A percentile compares a stretch with the other conserved stretches of the same genome.
These are phyloP conservation scores for Rambutsinella grinnellia DNA, from an alignment of 2,888 invertebrate genomes.

Conservation along the genomic window DNA sequence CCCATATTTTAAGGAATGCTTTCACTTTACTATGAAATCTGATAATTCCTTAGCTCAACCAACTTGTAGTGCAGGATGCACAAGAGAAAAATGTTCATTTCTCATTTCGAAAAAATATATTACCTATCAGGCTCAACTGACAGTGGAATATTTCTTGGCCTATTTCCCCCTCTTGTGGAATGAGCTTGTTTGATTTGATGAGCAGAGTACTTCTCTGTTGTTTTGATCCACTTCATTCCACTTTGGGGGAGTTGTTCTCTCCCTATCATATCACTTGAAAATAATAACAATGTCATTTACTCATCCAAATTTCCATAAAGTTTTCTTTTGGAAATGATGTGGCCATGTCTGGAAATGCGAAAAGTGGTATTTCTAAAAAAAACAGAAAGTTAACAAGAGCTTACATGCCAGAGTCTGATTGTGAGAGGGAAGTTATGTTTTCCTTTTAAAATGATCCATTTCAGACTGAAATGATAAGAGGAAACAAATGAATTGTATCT, in stretches of 20 bases:
- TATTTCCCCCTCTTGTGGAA: neutral
- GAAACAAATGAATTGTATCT: neutral
- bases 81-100: slow-evolving; percentile 50
- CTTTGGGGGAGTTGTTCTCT: too few species aligned
- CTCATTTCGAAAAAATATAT: slow-evolving; percentile 50
- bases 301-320: neutral
- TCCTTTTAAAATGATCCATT: neutral
- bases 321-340: too few species aligned
- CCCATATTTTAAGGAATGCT: too few species aligned
- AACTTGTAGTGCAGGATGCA: neutral
- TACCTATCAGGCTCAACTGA: slow-evolving; percentile 59
- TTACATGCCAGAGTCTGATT: too few species aligned
- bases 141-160: slow-evolving; percentile 60
- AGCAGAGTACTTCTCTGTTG: neutral
- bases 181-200: neutral
- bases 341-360: too few species aligned
- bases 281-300: slow-evolving; percentile 9
- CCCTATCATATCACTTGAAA: neutral
- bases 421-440: too few species aligned
- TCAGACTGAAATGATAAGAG: neutral
- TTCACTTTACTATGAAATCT: too few species aligned
- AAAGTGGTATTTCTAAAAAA: too few species aligned
- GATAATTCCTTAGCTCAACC: too few species aligned
- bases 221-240: neutral
- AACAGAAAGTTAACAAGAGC: too few species aligned